phyloP scores from a whole-genome alignment of 1,140 invertebrate genomes.

The Polypedilum vanderplanki region DNA sequence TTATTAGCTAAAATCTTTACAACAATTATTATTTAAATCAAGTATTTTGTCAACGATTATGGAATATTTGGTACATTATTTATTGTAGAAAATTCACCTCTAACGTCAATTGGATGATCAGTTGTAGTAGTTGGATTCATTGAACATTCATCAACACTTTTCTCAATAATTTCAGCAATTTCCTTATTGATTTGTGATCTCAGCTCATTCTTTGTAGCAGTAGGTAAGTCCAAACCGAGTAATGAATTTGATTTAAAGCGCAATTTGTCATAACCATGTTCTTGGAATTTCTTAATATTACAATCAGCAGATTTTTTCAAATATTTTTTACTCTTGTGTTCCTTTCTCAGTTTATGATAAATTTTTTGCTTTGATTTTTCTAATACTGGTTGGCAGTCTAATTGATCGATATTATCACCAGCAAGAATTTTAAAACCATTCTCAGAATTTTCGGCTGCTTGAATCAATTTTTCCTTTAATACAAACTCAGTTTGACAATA shows the following conservation, averaged over 20 bases:
- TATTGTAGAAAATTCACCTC: background rate
- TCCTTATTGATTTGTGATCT: background rate
- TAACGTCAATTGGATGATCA: background rate
- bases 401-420: background rate
- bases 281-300: background rate
- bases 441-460: background rate
- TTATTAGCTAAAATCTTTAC: too few relatives aligned
- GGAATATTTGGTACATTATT: background rate
- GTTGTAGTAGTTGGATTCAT: background rate
- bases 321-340: background rate
- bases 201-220: background rate
- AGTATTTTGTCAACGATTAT: too few relatives aligned
- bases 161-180: background rate
- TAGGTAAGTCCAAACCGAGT: background rate
- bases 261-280: background rate
- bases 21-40: too few relatives aligned
- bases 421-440: background rate
- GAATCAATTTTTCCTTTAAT: background rate
- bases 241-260: background rate
- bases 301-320: background rate
- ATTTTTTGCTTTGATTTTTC: background rate
- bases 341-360: background rate
- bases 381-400: background rate
- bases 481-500: constrained; percentile 12
- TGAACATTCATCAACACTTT: background rate